A percentile compares a stretch with the other conserved stretches of the same genome.
Conservation (phyloP, 2,888 invertebrate species). For the Platycheirus albimanus region DNA sequence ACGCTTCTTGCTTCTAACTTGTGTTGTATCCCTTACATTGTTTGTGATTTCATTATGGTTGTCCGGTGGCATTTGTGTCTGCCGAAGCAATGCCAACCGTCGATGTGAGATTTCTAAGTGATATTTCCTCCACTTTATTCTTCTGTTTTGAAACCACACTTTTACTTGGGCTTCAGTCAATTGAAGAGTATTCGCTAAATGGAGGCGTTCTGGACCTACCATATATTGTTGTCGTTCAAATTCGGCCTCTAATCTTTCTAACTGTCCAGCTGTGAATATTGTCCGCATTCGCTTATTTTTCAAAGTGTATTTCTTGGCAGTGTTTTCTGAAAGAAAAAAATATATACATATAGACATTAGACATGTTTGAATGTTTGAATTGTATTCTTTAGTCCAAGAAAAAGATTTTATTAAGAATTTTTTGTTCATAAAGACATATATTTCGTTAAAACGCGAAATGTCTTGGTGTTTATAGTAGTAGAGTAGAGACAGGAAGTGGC, state of each 20-base stretch:
- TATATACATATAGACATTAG: too few relatives aligned
- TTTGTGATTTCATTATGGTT: constrained; percentile 78
- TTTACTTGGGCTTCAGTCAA: constrained; percentile 87
- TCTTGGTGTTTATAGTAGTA: too few relatives aligned
- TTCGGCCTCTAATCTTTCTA: constrained; percentile 96
- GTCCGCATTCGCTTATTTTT: constrained; percentile 95
- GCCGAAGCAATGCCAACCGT: constrained; percentile 86
- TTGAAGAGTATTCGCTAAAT: constrained; percentile 87
- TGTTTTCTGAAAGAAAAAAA: constrained; percentile 81
- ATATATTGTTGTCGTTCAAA: constrained; percentile 98
- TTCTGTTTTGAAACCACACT: constrained; percentile 96
- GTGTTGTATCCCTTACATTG: constrained; percentile 75
- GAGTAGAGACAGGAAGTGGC: too few relatives aligned
- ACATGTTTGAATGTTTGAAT: too few relatives aligned
- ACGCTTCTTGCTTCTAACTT: constrained; percentile 59
- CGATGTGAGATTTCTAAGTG: constrained; percentile 96
- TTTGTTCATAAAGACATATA: too few relatives aligned
- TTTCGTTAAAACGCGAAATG: too few relatives aligned
- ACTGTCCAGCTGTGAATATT: constrained; percentile 97
- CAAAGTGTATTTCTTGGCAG: constrained; percentile 81
- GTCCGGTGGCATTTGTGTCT: constrained; percentile 79
- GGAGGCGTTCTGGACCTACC: constrained; percentile 97
- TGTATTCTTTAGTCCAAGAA: too few relatives aligned
- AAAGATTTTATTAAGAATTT: too few relatives aligned
- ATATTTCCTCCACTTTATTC: constrained; percentile 96